Base-by-base conservation (phyloP, 2,888 invertebrate species). In the Tachina grossa region DNA sequence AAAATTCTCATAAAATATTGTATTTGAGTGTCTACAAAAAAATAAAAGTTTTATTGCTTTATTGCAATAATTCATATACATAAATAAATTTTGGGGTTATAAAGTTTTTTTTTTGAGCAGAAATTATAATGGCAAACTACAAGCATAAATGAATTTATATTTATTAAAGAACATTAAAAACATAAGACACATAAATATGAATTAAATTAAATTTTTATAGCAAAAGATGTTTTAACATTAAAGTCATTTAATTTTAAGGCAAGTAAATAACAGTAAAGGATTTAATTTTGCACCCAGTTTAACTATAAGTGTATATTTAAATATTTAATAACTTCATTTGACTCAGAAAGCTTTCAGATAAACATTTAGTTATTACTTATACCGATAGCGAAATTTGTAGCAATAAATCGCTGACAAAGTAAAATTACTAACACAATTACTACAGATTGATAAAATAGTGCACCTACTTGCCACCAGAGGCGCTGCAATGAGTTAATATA, bases 21-120 rank as follows among this genome's bases (percentile, higher is more conserved):
- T 65, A 47, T 63, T 72, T 65, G 55, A 53, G 59, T 57, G 39
- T 57, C 13, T 74, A 41, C 14, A 65, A 66, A 59, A 49, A 69
- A 63, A 72, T 55, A 49, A 69, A 63, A 72, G 1, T 55, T 72
- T 80, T 80, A 80, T 74, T 72, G 63, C 65, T 55, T 49, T 47
- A 19, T 41, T 13, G 57, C 53, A 71, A 71, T 69, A 72, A 41
- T 71, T 80, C 45, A 72, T 31, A 61, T 31, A 31, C 6, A 31
- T 31, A 31, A 5, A 31, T 31, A 31, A 31, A 31, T 31, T 31
- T 31, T 31, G 5, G 6, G 31, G 31, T 5, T 5, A 31, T 31
- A 31, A 31, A 31, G 31, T 31, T 31, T 31, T 31, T 72, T 31
- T 31, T 31, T 31, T 72, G 4, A 19, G 63, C 39, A 79, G 71